Conservation (phyloP, 2,797 vertebrate genomes). For the Enteromius fasciolatus region DNA sequence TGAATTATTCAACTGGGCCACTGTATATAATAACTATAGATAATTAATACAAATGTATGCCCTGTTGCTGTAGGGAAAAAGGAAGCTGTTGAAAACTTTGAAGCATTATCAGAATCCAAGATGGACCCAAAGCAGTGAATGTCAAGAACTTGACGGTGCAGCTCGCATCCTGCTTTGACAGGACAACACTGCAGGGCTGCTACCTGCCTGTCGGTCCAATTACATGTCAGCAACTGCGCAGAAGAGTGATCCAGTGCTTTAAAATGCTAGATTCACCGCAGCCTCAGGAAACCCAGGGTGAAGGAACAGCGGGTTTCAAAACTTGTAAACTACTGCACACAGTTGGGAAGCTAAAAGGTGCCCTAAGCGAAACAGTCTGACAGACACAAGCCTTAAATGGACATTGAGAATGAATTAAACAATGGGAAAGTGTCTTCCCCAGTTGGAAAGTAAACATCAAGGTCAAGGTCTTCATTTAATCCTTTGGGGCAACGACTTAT, state of each 20-base stretch:
- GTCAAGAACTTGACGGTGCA: conserved; percentile 11
- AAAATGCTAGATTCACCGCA: background rate
- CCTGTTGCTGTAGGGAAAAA: conserved; percentile 12
- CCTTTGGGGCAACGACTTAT: conserved; percentile 22
- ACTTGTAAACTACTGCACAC: background rate
- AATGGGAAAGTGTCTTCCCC: background rate
- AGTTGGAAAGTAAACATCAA: background rate
- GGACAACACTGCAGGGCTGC: conserved; percentile 29
- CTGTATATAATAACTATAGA: background rate
- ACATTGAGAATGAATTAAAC: too few relatives aligned
- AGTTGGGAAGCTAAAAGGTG: background rate
- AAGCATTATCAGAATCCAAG: background rate
- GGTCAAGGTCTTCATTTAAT: conserved; percentile 43
- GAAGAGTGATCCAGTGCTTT: conserved; percentile 22
- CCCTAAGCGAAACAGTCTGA: background rate
- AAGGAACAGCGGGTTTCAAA: background rate
- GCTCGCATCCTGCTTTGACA: conserved; percentile 3
- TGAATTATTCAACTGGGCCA: conserved; percentile 11
- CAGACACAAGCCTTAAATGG: background rate
- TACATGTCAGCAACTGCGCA: conserved; percentile 11
- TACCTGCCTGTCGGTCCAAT: conserved; percentile 38
- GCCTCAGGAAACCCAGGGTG: background rate
- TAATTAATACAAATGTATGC: conserved; percentile 35
- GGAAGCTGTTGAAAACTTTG: background rate
- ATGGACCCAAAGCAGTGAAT: background rate